Conservation (phyloP, 2,797 vertebrate species). For the Avahi laniger region DNA sequence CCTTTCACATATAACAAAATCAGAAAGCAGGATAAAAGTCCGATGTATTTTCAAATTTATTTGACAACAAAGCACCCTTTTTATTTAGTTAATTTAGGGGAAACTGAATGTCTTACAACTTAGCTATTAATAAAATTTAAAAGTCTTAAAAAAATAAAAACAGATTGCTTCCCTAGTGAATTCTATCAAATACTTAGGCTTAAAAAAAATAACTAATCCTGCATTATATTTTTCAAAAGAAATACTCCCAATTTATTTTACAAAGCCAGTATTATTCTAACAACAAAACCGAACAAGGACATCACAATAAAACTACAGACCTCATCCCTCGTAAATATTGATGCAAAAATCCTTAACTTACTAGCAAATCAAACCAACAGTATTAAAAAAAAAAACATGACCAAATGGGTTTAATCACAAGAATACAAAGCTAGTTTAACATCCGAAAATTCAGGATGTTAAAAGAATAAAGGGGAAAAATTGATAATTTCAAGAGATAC, state of each 20-base stretch:
- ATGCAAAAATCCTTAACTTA: conserved; percentile 23
- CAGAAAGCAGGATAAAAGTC: background rate
- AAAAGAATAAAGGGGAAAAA: background rate
- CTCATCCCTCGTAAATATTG: background rate
- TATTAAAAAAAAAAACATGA: background rate
- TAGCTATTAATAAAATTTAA: conserved; percentile 4
- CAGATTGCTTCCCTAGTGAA: background rate
- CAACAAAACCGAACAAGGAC: background rate
- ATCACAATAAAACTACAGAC: background rate
- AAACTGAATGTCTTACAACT: conserved; percentile 24
- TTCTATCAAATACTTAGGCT: background rate
- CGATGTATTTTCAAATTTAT: conserved; percentile 39
- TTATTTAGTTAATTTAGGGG: background rate
- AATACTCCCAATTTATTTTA: background rate
- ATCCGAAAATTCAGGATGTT: background rate
- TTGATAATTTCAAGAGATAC: background rate
- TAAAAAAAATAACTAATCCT: background rate
- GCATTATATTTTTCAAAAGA: background rate
- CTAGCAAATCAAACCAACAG: conserved; percentile 29
- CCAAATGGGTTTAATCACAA: background rate
- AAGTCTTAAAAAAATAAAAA: background rate
- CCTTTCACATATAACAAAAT: conserved; percentile 1
- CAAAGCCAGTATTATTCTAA: background rate
- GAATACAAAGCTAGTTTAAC: conserved; percentile 12
- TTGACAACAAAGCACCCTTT: background rate